These are phyloP conservation scores for Dicentrarchus labrax DNA, from an alignment of 2,113 vertebrate genomes.

Conservation along the genomic window DNA sequence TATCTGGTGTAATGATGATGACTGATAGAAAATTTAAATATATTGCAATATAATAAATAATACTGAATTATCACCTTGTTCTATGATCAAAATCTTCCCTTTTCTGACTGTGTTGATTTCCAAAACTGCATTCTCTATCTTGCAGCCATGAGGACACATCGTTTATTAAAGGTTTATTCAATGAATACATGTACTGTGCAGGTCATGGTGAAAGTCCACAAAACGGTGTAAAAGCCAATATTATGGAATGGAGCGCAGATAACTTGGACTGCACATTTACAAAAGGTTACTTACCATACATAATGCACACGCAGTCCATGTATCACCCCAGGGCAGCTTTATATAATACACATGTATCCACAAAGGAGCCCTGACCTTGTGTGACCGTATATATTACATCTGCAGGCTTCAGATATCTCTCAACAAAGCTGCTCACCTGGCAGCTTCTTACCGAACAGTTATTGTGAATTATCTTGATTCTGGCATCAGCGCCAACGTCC, in stretches of 20 bases:
- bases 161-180: not conserved
- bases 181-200: not conserved
- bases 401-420: slow-evolving; percentile 48
- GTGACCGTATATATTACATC: slow-evolving; percentile 43
- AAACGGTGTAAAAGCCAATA: not conserved
- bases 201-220: not conserved
- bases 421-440: slow-evolving; percentile 37
- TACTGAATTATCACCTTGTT: too few relatives aligned
- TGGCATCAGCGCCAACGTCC: not conserved
- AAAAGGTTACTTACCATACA: not conserved
- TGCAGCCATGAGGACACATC: not conserved
- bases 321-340: slow-evolving; percentile 39
- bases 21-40: too few relatives aligned
- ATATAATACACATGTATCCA: slow-evolving; percentile 51
- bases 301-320: slow-evolving; percentile 6
- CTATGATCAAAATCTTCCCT: too few relatives aligned
- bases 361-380: slow-evolving; percentile 63
- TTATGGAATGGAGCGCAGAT: slow-evolving; percentile 4
- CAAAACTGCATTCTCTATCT: not conserved
- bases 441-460: slow-evolving; percentile 11
- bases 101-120: too few relatives aligned
- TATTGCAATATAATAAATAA: too few relatives aligned
- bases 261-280: not conserved
- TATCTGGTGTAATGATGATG: not conserved
- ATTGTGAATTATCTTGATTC: slow-evolving; percentile 34